Evolutionary conservation across 2,888 invertebrate species (phyloP).

Genomic region (Dryobota labecula): DNA sequence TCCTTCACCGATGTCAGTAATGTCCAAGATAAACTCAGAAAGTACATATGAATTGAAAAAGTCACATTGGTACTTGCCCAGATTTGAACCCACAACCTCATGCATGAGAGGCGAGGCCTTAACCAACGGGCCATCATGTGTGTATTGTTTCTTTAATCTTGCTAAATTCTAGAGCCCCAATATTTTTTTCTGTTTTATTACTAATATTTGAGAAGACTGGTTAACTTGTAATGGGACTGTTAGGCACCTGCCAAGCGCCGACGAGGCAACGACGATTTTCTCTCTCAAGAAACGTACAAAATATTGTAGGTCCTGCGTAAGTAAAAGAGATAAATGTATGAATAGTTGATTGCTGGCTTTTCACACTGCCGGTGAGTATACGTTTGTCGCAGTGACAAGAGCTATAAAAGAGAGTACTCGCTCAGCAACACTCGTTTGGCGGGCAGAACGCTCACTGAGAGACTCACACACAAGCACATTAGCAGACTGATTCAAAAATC

Average conservation of each 20-base stretch:
- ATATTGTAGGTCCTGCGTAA: neutral
- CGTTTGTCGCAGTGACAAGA: too few relatives aligned
- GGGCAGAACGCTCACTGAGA: neutral
- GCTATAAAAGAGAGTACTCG: neutral
- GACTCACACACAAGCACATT: too few relatives aligned
- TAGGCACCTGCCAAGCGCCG: neutral
- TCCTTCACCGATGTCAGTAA: too few relatives aligned
- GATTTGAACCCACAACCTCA: too few relatives aligned
- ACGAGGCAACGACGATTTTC: neutral
- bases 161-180: too few relatives aligned
- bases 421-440: neutral
- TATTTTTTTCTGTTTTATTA: neutral
- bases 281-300: neutral
- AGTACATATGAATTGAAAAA: too few relatives aligned
- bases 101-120: too few relatives aligned
- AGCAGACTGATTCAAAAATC: too few relatives aligned
- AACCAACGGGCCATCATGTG: too few relatives aligned
- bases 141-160: too few relatives aligned
- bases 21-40: too few relatives aligned
- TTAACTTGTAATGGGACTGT: neutral
- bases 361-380: neutral
- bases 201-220: neutral
- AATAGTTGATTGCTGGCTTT: neutral
- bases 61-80: too few relatives aligned
- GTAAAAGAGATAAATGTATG: neutral